Evolutionary conservation across 2,888 invertebrate genomes (phyloP), one percentile per base, ranked within the genome.

Genomic region (Gymnocheta viridis): DNA sequence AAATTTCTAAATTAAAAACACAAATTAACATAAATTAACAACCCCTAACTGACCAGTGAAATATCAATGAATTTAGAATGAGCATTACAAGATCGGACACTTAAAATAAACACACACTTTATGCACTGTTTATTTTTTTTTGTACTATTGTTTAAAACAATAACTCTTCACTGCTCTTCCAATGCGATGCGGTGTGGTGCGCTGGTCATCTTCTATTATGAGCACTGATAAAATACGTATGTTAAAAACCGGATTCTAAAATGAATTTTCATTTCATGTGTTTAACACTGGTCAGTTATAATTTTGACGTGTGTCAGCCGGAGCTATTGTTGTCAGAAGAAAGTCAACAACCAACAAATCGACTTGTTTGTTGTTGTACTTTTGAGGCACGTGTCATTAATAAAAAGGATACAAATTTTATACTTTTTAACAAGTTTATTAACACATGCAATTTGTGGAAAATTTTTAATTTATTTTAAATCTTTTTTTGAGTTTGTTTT

Each of bases 341-440:
- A 70, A 78, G 66, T 73, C 70, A 72, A 66, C 73, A 73, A 32
- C 35, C 51, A 54, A 44, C 17, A 66, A 66, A 41, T 56, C 27
- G 44, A 49, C 29, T 69, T 62, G 27, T 66, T 47, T 64, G 64
- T 64, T 64, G 62, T 62, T n/a, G 64, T 47, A 19, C 22, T n/a
- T 74, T 27, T 14, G 29, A 32, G 83, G 64, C 80, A 80, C 83
- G 83, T 80, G 76, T 32, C 79, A 66, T 35, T 47, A 10, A 32
- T 7, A 54, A 51, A 60, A 54, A 41, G 41, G n/a, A 58, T 47
- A 47, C 69, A 82, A 79, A 35, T 73, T n/a, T 14, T 14, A 27
- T 10, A 69, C 35, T 38, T 60, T 82, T 77, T 82, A 82, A 82
- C 82, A 82, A 73, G 67, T 79, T 82, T 82, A 82, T 79, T 74